Evolutionary conservation across 2,888 invertebrate genomes (phyloP).

Genomic region (Tribolium freemani): DNA sequence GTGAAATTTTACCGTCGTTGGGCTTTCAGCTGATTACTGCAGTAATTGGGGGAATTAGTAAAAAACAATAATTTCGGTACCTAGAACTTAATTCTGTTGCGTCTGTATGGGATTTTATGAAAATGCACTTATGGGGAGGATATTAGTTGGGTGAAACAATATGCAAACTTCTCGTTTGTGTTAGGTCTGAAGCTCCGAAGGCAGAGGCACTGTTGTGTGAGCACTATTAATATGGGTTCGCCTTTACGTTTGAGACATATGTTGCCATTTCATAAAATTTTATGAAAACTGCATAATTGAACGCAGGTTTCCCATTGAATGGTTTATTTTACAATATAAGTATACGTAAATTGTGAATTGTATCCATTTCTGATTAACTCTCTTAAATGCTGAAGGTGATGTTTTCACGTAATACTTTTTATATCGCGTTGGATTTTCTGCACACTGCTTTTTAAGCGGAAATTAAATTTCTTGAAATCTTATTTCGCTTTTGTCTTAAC

Average conservation of each 20-base stretch:
- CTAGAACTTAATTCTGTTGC: no score
- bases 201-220: slow-evolving; percentile 7
- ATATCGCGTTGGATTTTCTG: not conserved
- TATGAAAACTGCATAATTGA: slow-evolving; percentile 28
- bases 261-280: slow-evolving; percentile 33
- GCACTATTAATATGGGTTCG: slow-evolving; percentile 25
- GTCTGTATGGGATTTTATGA: no score
- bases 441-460: slow-evolving; percentile 42
- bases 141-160: slow-evolving; percentile 1
- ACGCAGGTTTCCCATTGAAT: slow-evolving; percentile 6
- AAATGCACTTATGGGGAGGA: not conserved
- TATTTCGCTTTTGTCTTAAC: slow-evolving; percentile 44
- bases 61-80: no score
- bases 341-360: not conserved
- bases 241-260: slow-evolving; percentile 29
- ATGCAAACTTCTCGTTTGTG: slow-evolving; percentile 29
- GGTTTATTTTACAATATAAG: not conserved
- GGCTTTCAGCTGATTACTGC: no score
- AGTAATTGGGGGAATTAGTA: no score
- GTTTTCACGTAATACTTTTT: not conserved
- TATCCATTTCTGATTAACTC: not conserved
- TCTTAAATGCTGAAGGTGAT: not conserved
- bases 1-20: no score
- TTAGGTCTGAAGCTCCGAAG: not conserved
- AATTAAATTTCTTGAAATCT: slow-evolving; percentile 49